Conservation (phyloP, 2,888 invertebrate genomes). For the Oligia latruncula region DNA sequence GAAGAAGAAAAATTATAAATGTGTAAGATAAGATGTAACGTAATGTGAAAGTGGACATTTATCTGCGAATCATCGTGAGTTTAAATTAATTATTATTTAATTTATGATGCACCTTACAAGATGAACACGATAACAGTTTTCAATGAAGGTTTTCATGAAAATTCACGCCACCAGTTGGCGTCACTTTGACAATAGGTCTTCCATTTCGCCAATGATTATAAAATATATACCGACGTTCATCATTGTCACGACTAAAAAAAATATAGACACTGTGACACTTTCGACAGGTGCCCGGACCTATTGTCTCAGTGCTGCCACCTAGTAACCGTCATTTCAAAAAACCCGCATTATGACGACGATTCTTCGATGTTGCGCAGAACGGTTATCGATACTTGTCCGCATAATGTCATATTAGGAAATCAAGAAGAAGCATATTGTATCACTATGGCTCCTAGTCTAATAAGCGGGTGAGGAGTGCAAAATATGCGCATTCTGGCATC, state of each 20-base stretch:
- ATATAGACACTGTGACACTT: no score
- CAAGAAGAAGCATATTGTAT: neutral
- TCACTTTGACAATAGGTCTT: no score
- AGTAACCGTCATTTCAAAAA: no score
- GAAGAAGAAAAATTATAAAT: neutral
- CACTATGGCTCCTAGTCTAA: no score
- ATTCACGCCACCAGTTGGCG: no score
- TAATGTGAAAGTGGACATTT: neutral
- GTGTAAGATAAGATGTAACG: neutral
- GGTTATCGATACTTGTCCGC: neutral
- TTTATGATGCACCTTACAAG: neutral
- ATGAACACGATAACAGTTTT: neutral
- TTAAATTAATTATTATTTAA: neutral
- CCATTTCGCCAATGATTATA: no score
- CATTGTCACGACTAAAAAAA: no score
- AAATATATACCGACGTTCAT: no score
- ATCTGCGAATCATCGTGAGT: neutral
- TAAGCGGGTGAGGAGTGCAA: no score
- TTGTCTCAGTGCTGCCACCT: no score
- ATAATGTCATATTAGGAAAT: neutral
- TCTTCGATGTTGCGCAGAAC: neutral
- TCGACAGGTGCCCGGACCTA: no score
- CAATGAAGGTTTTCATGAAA: neutral
- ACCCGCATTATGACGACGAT: neutral
- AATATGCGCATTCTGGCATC: no score